A percentile compares a stretch with the other conserved stretches of the same genome.
These are phyloP conservation scores for Peromyscus polionotus DNA, from an alignment of 2,113 vertebrate species.

Conservation along the genomic window DNA sequence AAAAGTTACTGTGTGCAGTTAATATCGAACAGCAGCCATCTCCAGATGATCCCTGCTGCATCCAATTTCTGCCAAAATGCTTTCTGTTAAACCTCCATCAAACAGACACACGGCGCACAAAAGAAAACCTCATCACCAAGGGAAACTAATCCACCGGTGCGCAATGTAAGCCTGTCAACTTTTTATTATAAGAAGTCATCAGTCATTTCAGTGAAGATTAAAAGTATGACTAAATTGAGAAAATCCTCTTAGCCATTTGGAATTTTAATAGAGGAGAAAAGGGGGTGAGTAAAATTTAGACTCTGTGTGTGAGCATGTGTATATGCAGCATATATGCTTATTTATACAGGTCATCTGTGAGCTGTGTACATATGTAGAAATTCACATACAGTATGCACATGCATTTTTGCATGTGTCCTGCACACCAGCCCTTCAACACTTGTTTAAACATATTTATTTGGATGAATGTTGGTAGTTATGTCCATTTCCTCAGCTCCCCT, in stretches of 20 bases:
- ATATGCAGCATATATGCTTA: conserved; percentile 37
- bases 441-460: conserved; percentile 45
- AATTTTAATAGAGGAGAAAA: conserved; percentile 97
- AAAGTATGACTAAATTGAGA: conserved; percentile 99
- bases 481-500: conserved; percentile 74
- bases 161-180: conserved; percentile 98
- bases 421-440: neutral
- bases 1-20: conserved; percentile 95
- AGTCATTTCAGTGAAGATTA: conserved; percentile 99
- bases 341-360: neutral
- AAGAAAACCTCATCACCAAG: conserved; percentile 99
- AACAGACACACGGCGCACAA: conserved; percentile 98
- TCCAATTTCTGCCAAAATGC: conserved; percentile 99
- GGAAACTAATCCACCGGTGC: conserved; percentile 99
- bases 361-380: conserved; percentile 72
- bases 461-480: conserved; percentile 80
- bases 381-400: conserved; percentile 47
- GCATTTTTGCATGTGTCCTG: neutral
- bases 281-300: conserved; percentile 92
- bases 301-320: conserved; percentile 75
- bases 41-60: conserved; percentile 98
- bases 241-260: conserved; percentile 99
- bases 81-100: conserved; percentile 99
- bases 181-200: conserved; percentile 99
- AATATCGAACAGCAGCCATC: conserved; percentile 97